A percentile compares a stretch with the other conserved stretches of the same genome.
Conservation (phyloP, 2,113 vertebrate species). For the Labrus mixtus region DNA sequence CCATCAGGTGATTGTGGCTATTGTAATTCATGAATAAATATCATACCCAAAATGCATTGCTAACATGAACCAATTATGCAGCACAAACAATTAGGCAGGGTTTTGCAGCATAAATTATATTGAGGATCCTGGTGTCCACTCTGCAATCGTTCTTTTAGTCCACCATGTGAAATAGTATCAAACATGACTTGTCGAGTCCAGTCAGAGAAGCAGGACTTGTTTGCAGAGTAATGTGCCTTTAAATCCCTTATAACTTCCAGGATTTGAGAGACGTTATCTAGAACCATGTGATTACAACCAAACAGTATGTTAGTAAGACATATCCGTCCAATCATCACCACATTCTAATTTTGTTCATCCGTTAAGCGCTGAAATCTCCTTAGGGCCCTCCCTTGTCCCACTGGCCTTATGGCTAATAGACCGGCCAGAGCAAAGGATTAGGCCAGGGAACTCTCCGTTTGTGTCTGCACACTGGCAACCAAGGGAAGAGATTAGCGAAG, state of each 20-base stretch:
- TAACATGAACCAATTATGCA: no score
- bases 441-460: constrained; percentile 51
- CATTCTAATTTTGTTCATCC: constrained; percentile 90
- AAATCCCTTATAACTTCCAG: constrained; percentile 44
- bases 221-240: background rate
- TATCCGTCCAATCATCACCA: constrained; percentile 78
- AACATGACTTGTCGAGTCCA: background rate
- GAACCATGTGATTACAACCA: constrained; percentile 71
- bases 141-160: background rate
- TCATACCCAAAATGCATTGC: no score
- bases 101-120: background rate
- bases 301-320: constrained; percentile 63
- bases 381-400: constrained; percentile 80
- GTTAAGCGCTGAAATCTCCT: constrained; percentile 87
- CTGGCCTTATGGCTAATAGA: constrained; percentile 78
- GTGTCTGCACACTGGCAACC: constrained; percentile 47
- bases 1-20: no score
- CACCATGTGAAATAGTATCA: background rate
- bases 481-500: constrained; percentile 67
- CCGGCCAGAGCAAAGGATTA: constrained; percentile 72
- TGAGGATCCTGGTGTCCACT: background rate
- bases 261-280: constrained; percentile 41
- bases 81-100: no score
- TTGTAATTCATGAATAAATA: no score
- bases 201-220: constrained; percentile 3